Conservation (phyloP, 2,888 invertebrate species). For the Omphaloscelis lunosa region DNA sequence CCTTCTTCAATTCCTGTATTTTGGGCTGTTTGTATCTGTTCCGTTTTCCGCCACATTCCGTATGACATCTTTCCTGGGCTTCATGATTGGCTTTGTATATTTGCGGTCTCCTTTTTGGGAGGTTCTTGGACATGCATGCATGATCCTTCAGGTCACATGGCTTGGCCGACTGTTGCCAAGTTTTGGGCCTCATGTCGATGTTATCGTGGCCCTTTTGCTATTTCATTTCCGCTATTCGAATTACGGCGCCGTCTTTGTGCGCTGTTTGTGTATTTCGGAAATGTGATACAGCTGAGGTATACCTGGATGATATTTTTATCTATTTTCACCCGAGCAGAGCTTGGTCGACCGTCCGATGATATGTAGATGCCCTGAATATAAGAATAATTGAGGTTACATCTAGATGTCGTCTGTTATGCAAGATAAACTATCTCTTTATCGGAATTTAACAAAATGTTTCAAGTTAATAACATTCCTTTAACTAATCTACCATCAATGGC, state of each 20-base stretch:
- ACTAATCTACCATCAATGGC: not conserved
- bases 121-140: not conserved
- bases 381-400: not conserved
- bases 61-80: not conserved
- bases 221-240: constrained; percentile 1
- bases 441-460: constrained; percentile 4
- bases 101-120: not conserved
- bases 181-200: not conserved
- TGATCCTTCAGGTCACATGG: not conserved
- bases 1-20: not conserved
- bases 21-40: not conserved
- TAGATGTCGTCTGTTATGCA: not conserved
- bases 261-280: too few species aligned
- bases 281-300: too few species aligned
- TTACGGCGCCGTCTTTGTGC: not conserved
- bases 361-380: not conserved
- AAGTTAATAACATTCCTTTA: not conserved
- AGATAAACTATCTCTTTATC: not conserved
- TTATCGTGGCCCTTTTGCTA: not conserved
- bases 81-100: not conserved
- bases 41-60: not conserved
- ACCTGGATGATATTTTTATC: too few species aligned
- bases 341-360: too few species aligned
- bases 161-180: not conserved
- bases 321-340: too few species aligned